These are phyloP conservation scores for Orthosia gracilis DNA, from an alignment of 2,888 invertebrate genomes.

Conservation along the genomic window DNA sequence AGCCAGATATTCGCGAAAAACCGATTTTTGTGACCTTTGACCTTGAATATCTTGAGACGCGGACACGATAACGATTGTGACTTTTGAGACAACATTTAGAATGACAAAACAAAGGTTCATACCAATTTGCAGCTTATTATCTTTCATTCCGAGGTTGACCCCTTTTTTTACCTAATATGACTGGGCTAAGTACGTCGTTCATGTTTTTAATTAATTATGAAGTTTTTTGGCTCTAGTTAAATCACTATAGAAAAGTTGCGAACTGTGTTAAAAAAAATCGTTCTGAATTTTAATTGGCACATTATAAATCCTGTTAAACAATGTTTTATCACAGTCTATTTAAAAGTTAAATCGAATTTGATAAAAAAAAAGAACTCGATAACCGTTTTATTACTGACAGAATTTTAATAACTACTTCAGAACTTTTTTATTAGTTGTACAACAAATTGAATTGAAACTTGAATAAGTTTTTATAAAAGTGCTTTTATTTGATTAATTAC, in stretches of 20 bases:
- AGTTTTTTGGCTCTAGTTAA: not conserved
- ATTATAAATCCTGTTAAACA: conserved; percentile 55
- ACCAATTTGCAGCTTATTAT: no score
- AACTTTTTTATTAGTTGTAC: conserved; percentile 44
- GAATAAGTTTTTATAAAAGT: conserved; percentile 11
- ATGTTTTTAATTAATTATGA: not conserved
- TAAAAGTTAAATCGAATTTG: conserved; percentile 55
- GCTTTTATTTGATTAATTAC: not conserved
- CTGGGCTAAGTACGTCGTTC: no score
- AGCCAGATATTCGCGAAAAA: no score
- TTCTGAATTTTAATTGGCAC: conserved; percentile 52
- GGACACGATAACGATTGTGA: no score
- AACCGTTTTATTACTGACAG: conserved; percentile 35
- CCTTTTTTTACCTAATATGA: no score
- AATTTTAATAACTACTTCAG: conserved; percentile 52
- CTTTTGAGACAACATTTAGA: no score
- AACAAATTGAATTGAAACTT: conserved; percentile 26
- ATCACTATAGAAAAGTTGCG: conserved; percentile 17
- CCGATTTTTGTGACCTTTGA: no score
- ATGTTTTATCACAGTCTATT: conserved; percentile 48
- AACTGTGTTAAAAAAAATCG: conserved; percentile 37
- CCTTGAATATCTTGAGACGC: no score
- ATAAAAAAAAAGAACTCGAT: conserved; percentile 20
- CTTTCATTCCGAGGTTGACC: no score
- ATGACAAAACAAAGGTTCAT: no score